Evolutionary conservation across 2,113 vertebrate genomes (phyloP).

Genomic region (Muntiacus reevesi): DNA sequence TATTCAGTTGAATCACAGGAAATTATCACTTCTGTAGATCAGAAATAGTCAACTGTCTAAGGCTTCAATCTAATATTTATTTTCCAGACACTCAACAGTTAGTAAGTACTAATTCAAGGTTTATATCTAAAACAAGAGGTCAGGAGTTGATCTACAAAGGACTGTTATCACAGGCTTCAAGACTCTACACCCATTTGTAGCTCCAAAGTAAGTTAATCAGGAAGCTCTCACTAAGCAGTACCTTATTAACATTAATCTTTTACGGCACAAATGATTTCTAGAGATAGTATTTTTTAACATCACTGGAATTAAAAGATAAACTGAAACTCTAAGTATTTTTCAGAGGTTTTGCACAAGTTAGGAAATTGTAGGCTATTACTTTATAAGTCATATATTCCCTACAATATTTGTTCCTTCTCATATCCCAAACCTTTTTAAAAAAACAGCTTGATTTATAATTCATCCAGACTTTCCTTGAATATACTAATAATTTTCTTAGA

Average conservation of each 20-base stretch:
- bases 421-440: not conserved
- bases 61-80: not conserved
- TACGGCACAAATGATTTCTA: constrained; percentile 10
- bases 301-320: not conserved
- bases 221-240: not conserved
- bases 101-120: not conserved
- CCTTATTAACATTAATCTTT: not conserved
- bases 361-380: not conserved
- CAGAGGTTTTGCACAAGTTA: constrained; percentile 6
- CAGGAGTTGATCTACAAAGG: not conserved
- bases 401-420: not conserved
- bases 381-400: not conserved
- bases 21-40: not conserved
- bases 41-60: not conserved
- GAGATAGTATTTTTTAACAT: not conserved
- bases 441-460: not conserved
- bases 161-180: not conserved
- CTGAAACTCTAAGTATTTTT: constrained; percentile 11
- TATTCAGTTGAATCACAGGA: not conserved
- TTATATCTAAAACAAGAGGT: not conserved
- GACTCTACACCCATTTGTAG: not conserved
- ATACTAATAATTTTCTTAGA: not conserved
- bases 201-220: not conserved
- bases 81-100: not conserved
- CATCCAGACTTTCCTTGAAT: not conserved